Evolutionary conservation across 2,113 vertebrate genomes (phyloP), one percentile per base, ranked within the genome.

Genomic region (Gadus macrocephalus): DNA sequence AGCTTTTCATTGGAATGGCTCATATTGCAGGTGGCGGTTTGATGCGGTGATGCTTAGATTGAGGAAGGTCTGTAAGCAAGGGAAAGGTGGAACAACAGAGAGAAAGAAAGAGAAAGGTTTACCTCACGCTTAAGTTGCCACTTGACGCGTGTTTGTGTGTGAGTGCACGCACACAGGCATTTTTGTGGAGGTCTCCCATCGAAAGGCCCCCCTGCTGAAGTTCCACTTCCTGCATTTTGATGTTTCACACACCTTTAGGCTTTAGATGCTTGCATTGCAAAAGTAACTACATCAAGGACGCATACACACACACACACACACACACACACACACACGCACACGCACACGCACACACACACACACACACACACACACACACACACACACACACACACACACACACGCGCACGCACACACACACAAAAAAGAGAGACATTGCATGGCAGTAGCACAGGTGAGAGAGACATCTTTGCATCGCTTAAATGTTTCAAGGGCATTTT

Each of bases 211-310:
- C 42, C 42, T 49, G 42, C 42, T 70, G 71, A 79, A 86, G 75
- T 90, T 91, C 88, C 87, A 89, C 79, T 89, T 89, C 84, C 89
- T 85, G 86, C 20, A 0, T 87, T 85, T 87, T 85, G 81, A 84
- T 83, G 78, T 80, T 62, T 74, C 69, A 19, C 17, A 42, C 64
- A 42, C 2, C 15, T 65, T 31, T 42, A 42, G 16, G 19, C 17
- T 62, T 22, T 73, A 65, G 53, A 81, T 68, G 84, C 79, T 66
- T 81, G 78, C 75, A 82, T 78, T 73, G 79, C 76, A 85, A 83
- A 86, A 49, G 3, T 49, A 49, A 35, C 31, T 35, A 35, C 31
- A 35, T 35, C 42, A 49, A 2, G 8, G 2, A 14, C 42, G 12
- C 42, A 49, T 9, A 49, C 42, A 14, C 42, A 49, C 11, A 49